These are phyloP conservation scores for Toxotes jaculatrix DNA, from an alignment of 2,113 vertebrate genomes.

Conservation along the genomic window DNA sequence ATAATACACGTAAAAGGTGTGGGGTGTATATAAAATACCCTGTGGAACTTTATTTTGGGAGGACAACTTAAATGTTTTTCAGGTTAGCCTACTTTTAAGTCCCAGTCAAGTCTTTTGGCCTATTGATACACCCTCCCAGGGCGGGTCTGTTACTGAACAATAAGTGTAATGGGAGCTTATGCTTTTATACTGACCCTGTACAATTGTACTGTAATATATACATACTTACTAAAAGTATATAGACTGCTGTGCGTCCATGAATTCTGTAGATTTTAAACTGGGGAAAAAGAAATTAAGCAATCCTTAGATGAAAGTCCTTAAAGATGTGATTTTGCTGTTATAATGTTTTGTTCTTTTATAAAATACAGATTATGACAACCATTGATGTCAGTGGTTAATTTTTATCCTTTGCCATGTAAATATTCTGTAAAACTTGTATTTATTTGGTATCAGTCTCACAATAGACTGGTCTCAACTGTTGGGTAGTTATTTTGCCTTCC, in stretches of 20 bases:
- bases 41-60: not conserved
- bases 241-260: no score
- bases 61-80: not conserved
- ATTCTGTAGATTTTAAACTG: not conserved
- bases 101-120: not conserved
- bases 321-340: no score
- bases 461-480: not conserved
- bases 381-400: no score
- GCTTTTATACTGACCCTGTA: not conserved
- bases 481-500: no score
- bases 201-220: not conserved
- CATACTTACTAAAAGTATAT: no score
- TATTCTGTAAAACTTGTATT: not conserved
- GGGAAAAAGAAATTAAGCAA: no score
- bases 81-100: slow-evolving; percentile 7
- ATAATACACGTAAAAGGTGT: not conserved
- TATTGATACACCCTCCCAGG: not conserved
- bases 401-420: not conserved
- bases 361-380: not conserved
- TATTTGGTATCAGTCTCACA: no score
- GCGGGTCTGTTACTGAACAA: not conserved
- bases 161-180: not conserved
- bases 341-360: not conserved
- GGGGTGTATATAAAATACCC: not conserved
- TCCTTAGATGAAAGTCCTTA: no score